A percentile compares a stretch with the other conserved stretches of the same genome.
These are phyloP conservation scores for Ophiodon elongatus DNA, from an alignment of 2,113 vertebrate genomes.

Conservation along the genomic window DNA sequence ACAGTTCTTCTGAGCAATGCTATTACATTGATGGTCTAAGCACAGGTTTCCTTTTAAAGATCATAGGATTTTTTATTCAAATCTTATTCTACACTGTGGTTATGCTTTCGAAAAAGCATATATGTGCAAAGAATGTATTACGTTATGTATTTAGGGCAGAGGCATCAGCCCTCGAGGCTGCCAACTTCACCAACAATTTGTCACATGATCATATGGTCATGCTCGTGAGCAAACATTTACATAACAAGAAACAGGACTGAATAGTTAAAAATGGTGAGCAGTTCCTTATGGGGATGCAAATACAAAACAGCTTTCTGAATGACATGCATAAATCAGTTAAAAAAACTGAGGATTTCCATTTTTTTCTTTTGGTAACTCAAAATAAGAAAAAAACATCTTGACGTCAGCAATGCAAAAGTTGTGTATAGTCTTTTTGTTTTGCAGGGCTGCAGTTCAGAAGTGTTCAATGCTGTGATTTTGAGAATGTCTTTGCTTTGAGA, in stretches of 20 bases:
- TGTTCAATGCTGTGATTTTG: not conserved
- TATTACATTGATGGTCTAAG: not conserved
- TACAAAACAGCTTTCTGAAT: slow-evolving; percentile 40
- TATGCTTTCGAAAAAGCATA: slow-evolving; percentile 7
- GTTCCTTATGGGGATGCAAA: slow-evolving; percentile 56
- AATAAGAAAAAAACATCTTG: not conserved
- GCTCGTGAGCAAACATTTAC: slow-evolving; percentile 64
- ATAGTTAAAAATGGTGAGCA: slow-evolving; percentile 55
- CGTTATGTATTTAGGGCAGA: slow-evolving; percentile 13
- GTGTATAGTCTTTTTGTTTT: not conserved
- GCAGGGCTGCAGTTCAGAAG: not conserved
- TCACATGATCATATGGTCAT: slow-evolving; percentile 56
- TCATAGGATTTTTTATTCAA: not conserved
- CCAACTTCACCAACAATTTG: slow-evolving; percentile 52
- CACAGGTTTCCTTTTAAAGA: slow-evolving; percentile 16
- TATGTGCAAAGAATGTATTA: slow-evolving; percentile 26
- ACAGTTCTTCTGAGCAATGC: slow-evolving; percentile 40
- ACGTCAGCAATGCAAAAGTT: not conserved
- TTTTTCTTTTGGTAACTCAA: not conserved
- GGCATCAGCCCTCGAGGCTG: slow-evolving; percentile 20
- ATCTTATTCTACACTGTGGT: not conserved
- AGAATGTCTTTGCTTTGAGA: not conserved
- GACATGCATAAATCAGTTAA: not conserved
- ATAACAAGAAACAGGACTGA: slow-evolving; percentile 65
- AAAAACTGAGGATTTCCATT: not conserved